phyloP scores from a whole-genome alignment of 2,888 invertebrate genomes.

The Lasioglossum oenotherae region DNA sequence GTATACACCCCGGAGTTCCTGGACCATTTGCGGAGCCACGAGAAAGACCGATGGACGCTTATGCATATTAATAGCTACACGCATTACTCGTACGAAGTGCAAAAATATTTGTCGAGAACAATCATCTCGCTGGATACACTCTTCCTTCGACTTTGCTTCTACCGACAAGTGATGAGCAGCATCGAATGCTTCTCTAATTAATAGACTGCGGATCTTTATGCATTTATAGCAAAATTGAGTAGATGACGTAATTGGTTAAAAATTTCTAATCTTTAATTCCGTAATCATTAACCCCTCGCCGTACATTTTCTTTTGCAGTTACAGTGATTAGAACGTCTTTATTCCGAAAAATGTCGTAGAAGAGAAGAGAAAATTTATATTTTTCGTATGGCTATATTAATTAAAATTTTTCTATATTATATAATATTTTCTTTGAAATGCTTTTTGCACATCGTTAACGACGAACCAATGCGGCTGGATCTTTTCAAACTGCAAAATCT shows the following conservation, averaged over 20 bases:
- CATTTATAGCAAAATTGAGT: too few relatives aligned
- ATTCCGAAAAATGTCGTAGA: too few relatives aligned
- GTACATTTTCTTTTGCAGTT: too few relatives aligned
- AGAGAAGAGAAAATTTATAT: too few relatives aligned
- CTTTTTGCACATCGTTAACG: too few relatives aligned
- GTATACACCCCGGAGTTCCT: constrained; percentile 45
- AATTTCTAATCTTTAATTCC: too few relatives aligned
- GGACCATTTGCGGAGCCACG: constrained; percentile 62
- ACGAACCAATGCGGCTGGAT: not conserved
- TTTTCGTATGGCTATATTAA: too few relatives aligned
- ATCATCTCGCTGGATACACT: not conserved
- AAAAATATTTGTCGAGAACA: constrained; percentile 24
- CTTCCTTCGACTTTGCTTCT: not conserved
- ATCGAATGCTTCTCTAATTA: not conserved
- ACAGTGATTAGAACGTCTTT: too few relatives aligned
- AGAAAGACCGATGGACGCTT: constrained; percentile 58
- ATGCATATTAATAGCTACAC: constrained; percentile 60
- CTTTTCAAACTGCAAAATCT: not conserved
- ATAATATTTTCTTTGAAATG: not conserved
- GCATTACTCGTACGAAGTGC: constrained; percentile 33
- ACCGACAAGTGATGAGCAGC: not conserved
- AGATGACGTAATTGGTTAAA: too few relatives aligned
- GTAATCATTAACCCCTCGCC: too few relatives aligned
- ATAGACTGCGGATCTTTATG: not conserved
- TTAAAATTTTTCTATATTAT: too few relatives aligned